These are phyloP conservation scores for Odontocerum albicorne DNA, from an alignment of 2,888 invertebrate species.

Conservation along the genomic window DNA sequence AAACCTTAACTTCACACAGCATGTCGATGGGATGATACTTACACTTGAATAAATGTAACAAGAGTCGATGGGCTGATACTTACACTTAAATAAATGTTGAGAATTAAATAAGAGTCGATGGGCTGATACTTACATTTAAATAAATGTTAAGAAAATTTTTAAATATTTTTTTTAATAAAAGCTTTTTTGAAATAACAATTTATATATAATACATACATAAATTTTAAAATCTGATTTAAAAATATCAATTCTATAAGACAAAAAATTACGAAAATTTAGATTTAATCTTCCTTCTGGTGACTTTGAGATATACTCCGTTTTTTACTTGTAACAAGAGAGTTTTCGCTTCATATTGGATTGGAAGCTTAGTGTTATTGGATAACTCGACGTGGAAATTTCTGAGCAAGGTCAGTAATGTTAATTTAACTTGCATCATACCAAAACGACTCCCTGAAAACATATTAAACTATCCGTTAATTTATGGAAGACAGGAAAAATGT, in stretches of 20 bases:
- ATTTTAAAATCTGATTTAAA: neutral
- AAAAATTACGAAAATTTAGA: neutral
- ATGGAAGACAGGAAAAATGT: too few species aligned
- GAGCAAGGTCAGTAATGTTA: constrained; percentile 40
- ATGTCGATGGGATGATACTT: too few species aligned
- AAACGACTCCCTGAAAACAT: constrained; percentile 41
- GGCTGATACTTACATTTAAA: too few species aligned
- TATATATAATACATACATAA: neutral
- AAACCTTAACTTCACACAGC: too few species aligned
- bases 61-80: too few species aligned
- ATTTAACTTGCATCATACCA: constrained; percentile 41
- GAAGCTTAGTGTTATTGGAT: constrained; percentile 38
- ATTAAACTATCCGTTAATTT: too few species aligned
- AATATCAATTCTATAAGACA: too few species aligned
- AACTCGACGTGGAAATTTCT: constrained; percentile 39
- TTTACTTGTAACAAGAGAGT: constrained; percentile 35
- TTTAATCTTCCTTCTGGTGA: constrained; percentile 15
- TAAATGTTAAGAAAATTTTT: too few species aligned
- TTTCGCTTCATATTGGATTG: constrained; percentile 38
- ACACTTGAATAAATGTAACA: too few species aligned
- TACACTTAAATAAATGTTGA: too few species aligned
- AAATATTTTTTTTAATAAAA: too few species aligned
- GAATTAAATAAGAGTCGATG: too few species aligned
- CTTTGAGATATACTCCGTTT: constrained; percentile 39
- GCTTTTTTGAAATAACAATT: neutral